Evolutionary conservation across 2,888 invertebrate species (phyloP).

Genomic region (Tiphia femorata): DNA sequence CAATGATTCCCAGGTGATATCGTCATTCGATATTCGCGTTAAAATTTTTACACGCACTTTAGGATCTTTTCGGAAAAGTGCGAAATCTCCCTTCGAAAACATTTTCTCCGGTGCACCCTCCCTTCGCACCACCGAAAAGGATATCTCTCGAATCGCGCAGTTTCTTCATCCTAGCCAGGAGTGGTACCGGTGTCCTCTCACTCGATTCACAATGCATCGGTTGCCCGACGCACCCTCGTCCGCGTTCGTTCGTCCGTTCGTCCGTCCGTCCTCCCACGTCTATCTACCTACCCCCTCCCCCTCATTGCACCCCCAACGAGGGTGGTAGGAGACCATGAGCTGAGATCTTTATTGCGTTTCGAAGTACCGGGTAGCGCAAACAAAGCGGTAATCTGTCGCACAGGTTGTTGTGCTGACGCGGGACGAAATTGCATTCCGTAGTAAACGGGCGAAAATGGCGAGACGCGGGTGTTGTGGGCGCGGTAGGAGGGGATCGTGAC

Average conservation of each 20-base stretch:
- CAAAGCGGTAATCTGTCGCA: conserved; percentile 51
- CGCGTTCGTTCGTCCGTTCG: not conserved
- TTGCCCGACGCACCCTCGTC: not conserved
- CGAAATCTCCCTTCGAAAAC: too few species aligned
- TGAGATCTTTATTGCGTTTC: conserved; percentile 51
- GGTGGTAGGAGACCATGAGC: too few species aligned
- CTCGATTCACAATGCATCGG: conserved; percentile 1
- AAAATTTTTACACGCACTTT: not conserved
- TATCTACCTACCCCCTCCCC: not conserved
- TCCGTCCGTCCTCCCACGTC: not conserved
- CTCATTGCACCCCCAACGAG: not conserved
- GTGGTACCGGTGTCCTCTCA: not conserved
- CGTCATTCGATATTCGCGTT: too few species aligned
- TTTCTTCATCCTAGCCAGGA: too few species aligned
- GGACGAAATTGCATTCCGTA: conserved; percentile 51
- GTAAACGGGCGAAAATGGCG: conserved; percentile 50
- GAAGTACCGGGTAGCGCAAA: conserved; percentile 45
- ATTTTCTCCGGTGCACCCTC: too few species aligned
- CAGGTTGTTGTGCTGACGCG: conserved; percentile 35
- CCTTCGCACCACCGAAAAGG: too few species aligned
- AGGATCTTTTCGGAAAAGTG: too few species aligned
- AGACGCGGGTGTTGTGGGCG: not conserved
- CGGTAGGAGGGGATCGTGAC: not conserved
- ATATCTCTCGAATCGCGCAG: too few species aligned
- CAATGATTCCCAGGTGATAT: too few species aligned